phyloP scores from a whole-genome alignment of 2,888 invertebrate genomes.

The Drepanosiphum platanoidis region DNA sequence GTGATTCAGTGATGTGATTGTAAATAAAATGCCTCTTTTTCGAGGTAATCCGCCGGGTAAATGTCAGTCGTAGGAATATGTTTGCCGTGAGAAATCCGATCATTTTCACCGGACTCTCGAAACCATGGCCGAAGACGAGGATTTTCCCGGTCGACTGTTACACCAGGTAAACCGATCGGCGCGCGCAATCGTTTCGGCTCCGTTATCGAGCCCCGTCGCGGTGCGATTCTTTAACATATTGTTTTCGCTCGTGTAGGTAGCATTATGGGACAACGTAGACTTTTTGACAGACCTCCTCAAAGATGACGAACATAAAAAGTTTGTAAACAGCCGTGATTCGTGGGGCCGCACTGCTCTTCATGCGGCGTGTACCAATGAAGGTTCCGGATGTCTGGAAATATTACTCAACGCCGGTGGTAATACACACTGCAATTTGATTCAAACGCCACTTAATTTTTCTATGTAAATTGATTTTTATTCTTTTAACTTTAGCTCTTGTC shows the following conservation, averaged over 20 bases:
- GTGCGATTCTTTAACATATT: neutral
- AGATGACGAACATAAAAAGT: conserved; percentile 72
- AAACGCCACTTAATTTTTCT: neutral
- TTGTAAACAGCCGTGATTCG: conserved; percentile 78
- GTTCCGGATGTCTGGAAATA: conserved; percentile 79
- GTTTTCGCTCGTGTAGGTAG: conserved; percentile 71
- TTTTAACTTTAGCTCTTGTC: conserved; percentile 71
- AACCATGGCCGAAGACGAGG: conserved; percentile 68
- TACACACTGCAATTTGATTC: conserved; percentile 26
- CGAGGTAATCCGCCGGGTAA: conserved; percentile 4
- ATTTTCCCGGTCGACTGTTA: conserved; percentile 69
- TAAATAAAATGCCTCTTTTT: conserved; percentile 52
- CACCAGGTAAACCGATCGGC: conserved; percentile 68
- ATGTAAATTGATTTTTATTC: neutral
- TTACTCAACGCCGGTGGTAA: conserved; percentile 75
- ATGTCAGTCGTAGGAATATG: conserved; percentile 24
- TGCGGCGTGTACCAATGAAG: conserved; percentile 83
- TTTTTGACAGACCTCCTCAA: conserved; percentile 81
- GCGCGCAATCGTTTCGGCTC: neutral
- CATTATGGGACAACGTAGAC: conserved; percentile 89
- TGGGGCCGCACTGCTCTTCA: conserved; percentile 82
- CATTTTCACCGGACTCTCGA: neutral
- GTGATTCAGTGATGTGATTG: conserved; percentile 14
- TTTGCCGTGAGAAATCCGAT: conserved; percentile 8
- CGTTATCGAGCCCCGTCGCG: neutral